A percentile compares a stretch with the other conserved stretches of the same genome.
These are phyloP conservation scores for Uloborus plumipes DNA, from an alignment of 2,888 invertebrate genomes.

Conservation along the genomic window DNA sequence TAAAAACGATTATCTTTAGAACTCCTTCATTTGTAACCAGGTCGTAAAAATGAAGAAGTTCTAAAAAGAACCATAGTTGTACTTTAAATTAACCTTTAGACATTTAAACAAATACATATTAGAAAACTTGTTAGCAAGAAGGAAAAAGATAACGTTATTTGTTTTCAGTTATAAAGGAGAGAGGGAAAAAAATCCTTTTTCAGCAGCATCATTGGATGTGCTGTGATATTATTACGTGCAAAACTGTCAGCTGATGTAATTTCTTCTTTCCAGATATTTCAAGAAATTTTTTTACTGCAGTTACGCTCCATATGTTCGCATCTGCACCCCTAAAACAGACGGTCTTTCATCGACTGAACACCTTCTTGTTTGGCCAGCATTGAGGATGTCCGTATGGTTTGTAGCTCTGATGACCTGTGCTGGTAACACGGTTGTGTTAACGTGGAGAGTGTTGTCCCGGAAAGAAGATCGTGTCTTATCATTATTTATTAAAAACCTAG, in stretches of 20 bases:
- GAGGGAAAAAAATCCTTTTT: no score
- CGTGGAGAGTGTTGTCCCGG: constrained; percentile 74
- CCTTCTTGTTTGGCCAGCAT: constrained; percentile 75
- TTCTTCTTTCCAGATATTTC: constrained; percentile 73
- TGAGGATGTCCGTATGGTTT: constrained; percentile 78
- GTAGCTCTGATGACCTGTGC: constrained; percentile 76
- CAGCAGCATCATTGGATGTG: no score
- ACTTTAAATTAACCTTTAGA: no score
- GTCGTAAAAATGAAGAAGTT: no score
- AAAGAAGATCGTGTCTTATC: constrained; percentile 78
- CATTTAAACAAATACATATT: no score
- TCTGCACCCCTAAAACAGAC: constrained; percentile 77
- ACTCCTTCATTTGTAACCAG: no score
- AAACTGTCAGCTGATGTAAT: not conserved
- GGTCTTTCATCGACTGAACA: constrained; percentile 78
- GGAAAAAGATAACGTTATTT: no score
- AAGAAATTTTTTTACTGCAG: constrained; percentile 78
- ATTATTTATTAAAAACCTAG: constrained; percentile 78
- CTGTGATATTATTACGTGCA: not conserved
- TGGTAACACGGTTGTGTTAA: constrained; percentile 78
- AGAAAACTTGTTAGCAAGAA: no score
- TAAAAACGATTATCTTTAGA: no score
- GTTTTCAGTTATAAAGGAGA: no score
- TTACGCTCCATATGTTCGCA: constrained; percentile 75
- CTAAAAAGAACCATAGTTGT: no score